Evolutionary conservation across 2,113 vertebrate genomes (phyloP), one percentile per base, ranked within the genome.

Genomic region (Corythornis madagascariensis): DNA sequence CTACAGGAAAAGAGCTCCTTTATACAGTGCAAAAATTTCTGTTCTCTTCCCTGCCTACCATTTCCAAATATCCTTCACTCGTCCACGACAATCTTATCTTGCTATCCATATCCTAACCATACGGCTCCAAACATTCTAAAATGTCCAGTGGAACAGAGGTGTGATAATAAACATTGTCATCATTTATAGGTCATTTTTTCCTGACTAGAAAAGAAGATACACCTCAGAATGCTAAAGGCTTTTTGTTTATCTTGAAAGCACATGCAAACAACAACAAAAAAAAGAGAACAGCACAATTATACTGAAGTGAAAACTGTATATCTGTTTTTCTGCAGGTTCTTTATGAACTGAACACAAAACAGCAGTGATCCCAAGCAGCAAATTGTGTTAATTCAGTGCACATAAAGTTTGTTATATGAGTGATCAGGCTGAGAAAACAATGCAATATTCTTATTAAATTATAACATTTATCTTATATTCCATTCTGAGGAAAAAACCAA

Each of bases 61-160:
- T 73, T 69, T 45, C 18, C 83, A 86, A 90, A 83, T 10, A 71
- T 63, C 70, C 65, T 42, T 22, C 42, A 18, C 26, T 43, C 56
- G 59, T 81, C 52, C 66, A 38, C 59, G 47, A 48, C 53, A 61
- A 35, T 19, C 29, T 42, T 31, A 53, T 42, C 19, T 80, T 35
- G 16, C 59, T 76, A 61, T n/a, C 17, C 60, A 80, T 2, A 0
- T 9, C 15, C 4, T 2, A 70, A 55, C 9, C 2, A 2, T 13
- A 77, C 13, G 26, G 56, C n/a, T 88, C 29, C 50, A 45, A 57
- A 57, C 40, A 73, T 90, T n/a, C 56, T 26, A 77, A 83, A 77
- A 73, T 22, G 4, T 42, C 16, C 20, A 35, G 0, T 40, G 56
- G 9, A 74, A 63, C 13, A 2, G 42, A 86, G 22, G 8, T 28